phyloP scores from a whole-genome alignment of 1,140 invertebrate species.

The Euwallacea fornicatus region DNA sequence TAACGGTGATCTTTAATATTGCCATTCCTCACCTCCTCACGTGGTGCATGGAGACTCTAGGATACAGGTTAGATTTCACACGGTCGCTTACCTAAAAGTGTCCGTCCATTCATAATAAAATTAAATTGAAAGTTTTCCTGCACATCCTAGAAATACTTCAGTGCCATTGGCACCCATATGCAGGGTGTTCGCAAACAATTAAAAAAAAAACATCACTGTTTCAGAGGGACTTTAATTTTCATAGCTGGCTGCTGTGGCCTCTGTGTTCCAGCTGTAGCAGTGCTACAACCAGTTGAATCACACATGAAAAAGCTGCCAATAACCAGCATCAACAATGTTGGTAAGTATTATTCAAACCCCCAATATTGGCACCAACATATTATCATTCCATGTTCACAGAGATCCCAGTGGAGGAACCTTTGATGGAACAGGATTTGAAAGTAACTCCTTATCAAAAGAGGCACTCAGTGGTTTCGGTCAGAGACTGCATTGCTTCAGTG shows the following conservation, averaged over 20 bases:
- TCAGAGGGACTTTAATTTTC: constrained; percentile 58
- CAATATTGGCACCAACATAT: neutral
- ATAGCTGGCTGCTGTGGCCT: constrained; percentile 66
- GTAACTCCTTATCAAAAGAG: neutral
- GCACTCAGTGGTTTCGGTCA: constrained; percentile 13
- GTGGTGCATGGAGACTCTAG: constrained; percentile 57
- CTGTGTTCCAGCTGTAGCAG: constrained; percentile 61
- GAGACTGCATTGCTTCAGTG: constrained; percentile 15
- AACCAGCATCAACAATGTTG: constrained; percentile 1
- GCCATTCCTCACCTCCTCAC: constrained; percentile 60
- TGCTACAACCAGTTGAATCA: constrained; percentile 70
- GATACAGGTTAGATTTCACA: constrained; percentile 51
- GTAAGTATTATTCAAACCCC: neutral
- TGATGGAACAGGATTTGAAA: constrained; percentile 1
- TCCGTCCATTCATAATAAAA: too few relatives aligned
- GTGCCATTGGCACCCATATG: too few relatives aligned
- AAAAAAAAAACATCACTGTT: neutral
- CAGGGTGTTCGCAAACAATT: neutral
- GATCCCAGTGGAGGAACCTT: constrained; percentile 3
- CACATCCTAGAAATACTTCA: too few relatives aligned
- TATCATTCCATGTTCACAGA: neutral
- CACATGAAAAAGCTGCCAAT: constrained; percentile 58
- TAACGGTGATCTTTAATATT: constrained; percentile 61
- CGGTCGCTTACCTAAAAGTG: neutral
- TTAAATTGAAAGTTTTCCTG: too few relatives aligned